Conservation (phyloP, 1,140 invertebrate species). For the Platyscapa corneri region DNA sequence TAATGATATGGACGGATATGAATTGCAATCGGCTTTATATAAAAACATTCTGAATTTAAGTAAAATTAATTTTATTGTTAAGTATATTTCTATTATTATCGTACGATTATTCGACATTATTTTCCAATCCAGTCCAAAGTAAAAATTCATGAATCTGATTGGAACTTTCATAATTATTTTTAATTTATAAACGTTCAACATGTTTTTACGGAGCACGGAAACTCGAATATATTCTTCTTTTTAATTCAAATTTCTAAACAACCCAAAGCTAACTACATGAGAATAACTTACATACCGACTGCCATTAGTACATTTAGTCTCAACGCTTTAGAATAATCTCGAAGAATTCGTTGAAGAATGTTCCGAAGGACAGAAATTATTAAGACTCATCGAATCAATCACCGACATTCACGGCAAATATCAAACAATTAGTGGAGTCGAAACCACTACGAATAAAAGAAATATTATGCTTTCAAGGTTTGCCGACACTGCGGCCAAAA, state of each 20-base stretch:
- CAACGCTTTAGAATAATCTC: neutral
- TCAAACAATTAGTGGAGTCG: neutral
- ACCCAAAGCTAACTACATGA: neutral
- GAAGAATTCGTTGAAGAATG: neutral
- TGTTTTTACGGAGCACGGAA: neutral
- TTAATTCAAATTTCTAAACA: neutral
- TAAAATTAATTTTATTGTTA: neutral
- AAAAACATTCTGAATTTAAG: neutral
- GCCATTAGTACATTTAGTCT: neutral
- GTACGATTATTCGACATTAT: no score
- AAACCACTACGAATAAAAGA: neutral
- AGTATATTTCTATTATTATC: no score
- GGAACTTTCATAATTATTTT: no score
- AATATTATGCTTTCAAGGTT: neutral
- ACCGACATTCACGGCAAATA: neutral
- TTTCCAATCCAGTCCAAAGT: neutral
- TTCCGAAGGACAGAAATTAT: neutral
- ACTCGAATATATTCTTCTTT: slow-evolving; percentile 1
- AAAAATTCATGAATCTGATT: no score
- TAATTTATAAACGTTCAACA: no score
- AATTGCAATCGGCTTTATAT: neutral
- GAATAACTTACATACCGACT: neutral
- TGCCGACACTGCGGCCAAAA: neutral
- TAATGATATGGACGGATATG: neutral
- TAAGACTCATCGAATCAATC: slow-evolving; percentile 7